Base-by-base conservation (phyloP, 2,888 invertebrate species). In the Pollenia labialis region DNA sequence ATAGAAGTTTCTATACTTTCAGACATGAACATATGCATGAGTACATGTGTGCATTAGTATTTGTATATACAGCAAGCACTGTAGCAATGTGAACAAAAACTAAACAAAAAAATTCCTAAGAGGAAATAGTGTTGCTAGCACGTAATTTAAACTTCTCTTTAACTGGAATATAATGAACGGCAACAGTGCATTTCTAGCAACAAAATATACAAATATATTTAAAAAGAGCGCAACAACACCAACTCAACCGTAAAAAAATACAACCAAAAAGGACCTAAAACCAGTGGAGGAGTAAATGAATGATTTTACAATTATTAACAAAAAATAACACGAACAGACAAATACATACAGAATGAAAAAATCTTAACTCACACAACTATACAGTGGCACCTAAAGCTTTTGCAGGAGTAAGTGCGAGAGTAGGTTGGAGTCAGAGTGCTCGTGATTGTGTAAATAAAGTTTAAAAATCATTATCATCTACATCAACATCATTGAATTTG, bases 81-180 rank as follows among this genome's bases (percentile, higher is more conserved):
- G 42, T 4, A 69, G 54, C 12, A 50, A 42, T 58, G 18, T 16
- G 32, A 32, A 32, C 32, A 32, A 32, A 11, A n/a, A 56, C 48
- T 48, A 18, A 68, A 62, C 71, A 79, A 81, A 54, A 69, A 44
- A 48, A 56, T 52, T 48, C 2, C 11, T 3, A 18, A 46, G 16
- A 68, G 80, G 71, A 80, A 71, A 81, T 83, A 68, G 86, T 87
- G 86, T 83, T 87, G 81, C 86, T 77, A 71, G 71, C 86, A 87
- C 83, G 83, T 84, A 83, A 87, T 87, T 83, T 83, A 58, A 83
- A 80, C 56, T 76, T 83, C 69, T 71, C 42, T 71, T n/a, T 66
- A 84, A 66, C 77, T 72, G 56, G 58, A 74, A 79, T 52, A 84
- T 84, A 79, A 58, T 84, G 60, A 69, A 71, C 40, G 74, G 75